Base-by-base conservation (phyloP, 2,888 invertebrate species). In the Candidula unifasciata region DNA sequence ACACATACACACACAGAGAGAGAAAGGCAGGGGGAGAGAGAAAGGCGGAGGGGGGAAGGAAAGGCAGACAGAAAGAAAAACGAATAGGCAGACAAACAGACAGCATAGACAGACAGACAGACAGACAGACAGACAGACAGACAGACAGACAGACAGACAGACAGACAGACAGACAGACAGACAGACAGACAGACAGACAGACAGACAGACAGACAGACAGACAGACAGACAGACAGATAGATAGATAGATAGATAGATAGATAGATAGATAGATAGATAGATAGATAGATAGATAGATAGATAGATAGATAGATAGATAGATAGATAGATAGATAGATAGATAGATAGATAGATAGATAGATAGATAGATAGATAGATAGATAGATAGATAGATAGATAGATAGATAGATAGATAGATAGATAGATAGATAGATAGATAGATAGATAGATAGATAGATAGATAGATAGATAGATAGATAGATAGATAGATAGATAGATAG, bases 381-480 rank as follows among this genome's bases (percentile, higher is more conserved):
- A 37, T 6, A 52, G 24, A 74, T 6, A 27, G 27, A n/a, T 3
- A 69, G 69, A 27, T 3, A 69, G n/a, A 27, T 3, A n/a, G 30
- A n/a, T 3, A 69, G 30, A 30, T 6, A 69, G 69, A n/a, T 10
- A 69, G 69, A 27, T 10, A 30, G 27, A 27, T 8, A 27, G 27
- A 69, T 24, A 69, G 69, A 30, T 2, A 69, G 69, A n/a, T 69
- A 16, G 16, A 69, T 69, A 64, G 64, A 64, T 64, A 64, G 64
- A 64, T 64, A 64, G 64, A 64, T 64, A 64, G 64, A 64, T 64
- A 64, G 64, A 64, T 64, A 64, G 64, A 64, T 64, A 64, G 64
- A 35, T 33, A 71, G 71, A 71, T 33, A 35, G 35, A 71, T 30
- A 71, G 35, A 35, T 33, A 71, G 71, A 71, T 30, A 71, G 35